Conservation (phyloP, 2,797 vertebrate genomes). For the Bovichtus variegatus region DNA sequence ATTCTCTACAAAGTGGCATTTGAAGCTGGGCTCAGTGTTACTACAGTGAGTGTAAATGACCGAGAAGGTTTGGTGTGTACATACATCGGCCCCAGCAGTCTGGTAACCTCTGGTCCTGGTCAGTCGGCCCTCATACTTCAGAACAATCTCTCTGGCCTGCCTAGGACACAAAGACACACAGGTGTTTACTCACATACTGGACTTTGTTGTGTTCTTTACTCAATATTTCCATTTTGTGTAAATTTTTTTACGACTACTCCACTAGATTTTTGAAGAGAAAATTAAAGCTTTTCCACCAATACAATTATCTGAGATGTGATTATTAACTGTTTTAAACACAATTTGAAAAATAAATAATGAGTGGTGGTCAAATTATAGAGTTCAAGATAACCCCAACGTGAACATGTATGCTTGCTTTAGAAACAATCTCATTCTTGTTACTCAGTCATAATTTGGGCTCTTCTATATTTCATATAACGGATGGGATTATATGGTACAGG, state of each 20-base stretch:
- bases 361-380: too few species aligned
- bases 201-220: neutral
- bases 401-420: too few species aligned
- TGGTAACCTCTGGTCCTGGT: constrained; percentile 98
- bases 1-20: neutral
- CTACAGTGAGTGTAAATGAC: neutral
- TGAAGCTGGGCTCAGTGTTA: neutral
- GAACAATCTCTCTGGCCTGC: constrained; percentile 94
- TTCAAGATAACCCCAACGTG: too few species aligned
- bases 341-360: too few species aligned
- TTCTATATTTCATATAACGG: too few species aligned
- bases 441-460: neutral
- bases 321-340: too few species aligned
- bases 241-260: neutral
- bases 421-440: too few species aligned
- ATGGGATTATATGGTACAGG: neutral
- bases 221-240: neutral
- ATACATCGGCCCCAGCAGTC: constrained; percentile 95
- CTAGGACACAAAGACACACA: constrained; percentile 76
- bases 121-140: constrained; percentile 94
- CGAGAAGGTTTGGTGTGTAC: constrained; percentile 27
- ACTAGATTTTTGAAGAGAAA: too few species aligned
- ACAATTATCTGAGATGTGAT: too few species aligned
- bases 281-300: too few species aligned
- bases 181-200: constrained; percentile 1